Conservation (phyloP, 2,113 vertebrate genomes). For the Carassius gibelio region DNA sequence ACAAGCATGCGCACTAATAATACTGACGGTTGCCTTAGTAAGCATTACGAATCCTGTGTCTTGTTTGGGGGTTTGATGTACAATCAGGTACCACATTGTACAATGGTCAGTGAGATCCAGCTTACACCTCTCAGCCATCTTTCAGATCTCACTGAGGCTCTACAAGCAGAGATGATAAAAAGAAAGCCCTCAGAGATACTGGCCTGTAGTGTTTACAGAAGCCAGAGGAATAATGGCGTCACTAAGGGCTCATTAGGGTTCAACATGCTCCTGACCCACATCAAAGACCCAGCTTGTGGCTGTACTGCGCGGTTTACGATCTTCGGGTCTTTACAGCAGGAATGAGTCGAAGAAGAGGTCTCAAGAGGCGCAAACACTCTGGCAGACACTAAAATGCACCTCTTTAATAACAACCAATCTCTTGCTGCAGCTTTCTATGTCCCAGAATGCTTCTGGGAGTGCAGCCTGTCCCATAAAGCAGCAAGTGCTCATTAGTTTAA, state of each 20-base stretch:
- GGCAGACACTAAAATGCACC: slow-evolving; percentile 17
- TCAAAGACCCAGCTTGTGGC: neutral
- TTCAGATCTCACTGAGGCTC: neutral
- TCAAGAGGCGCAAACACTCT: neutral
- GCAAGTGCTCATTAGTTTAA: slow-evolving; percentile 47
- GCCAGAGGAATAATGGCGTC: neutral
- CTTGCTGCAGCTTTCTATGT: slow-evolving; percentile 24
- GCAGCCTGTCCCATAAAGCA: neutral
- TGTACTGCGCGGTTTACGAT: neutral
- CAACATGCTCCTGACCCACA: slow-evolving; percentile 12
- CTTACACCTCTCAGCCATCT: neutral
- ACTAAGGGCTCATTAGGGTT: slow-evolving; percentile 23
- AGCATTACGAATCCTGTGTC: neutral
- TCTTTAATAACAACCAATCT: slow-evolving; percentile 9
- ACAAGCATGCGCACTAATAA: neutral
- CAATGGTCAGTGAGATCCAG: neutral
- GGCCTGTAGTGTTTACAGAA: neutral
- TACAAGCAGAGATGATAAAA: neutral
- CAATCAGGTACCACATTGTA: neutral
- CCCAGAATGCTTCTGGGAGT: slow-evolving; percentile 21
- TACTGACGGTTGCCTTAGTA: neutral
- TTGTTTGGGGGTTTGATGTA: neutral
- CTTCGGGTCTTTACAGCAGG: neutral
- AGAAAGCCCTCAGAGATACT: neutral
- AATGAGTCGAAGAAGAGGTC: neutral